Base-by-base conservation (phyloP, 35 echinoderm and acorn worm species). In the Chiridota heheva region DNA sequence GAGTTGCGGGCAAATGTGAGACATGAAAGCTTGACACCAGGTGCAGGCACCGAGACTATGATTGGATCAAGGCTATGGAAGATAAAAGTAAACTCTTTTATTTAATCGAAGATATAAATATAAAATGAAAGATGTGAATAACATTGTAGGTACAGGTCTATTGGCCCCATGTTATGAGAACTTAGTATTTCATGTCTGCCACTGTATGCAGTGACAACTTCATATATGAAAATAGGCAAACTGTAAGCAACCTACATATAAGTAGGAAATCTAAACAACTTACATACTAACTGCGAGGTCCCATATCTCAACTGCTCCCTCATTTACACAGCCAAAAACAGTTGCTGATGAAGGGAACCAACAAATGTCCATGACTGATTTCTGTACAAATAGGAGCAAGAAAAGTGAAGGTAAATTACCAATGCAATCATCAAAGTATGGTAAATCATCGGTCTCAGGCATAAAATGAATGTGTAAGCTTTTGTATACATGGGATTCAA, bases 251-350 rank as follows among this genome's bases (percentile, higher is more conserved):
- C n/a, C n/a, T n/a, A n/a, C n/a, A n/a, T n/a, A n/a, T n/a, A n/a
- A n/a, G n/a, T n/a, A 53, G 13, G 15, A 3, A 26, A 31, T 64
- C 1, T 61, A 44, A 5, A 42, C 2, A 37, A 88, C 95, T 92
- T 81, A 98, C 95, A 80, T 98, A 55, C 89, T 98, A 7, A 81
- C 82, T 57, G 80, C 76, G 22, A 98, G 63, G 64, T 98, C 95
- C 95, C 95, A 98, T 38, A 98, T 98, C 55, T 98, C 95, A 37
- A 98, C 82, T 69, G 95, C 95, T 18, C 95, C 95, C 70, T 98
- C 95, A 70, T 98, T 98, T 27, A 98, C 95, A 89, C 89, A 98
- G 44, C 89, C 95, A 89, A 98, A 98, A n/a, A 98, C 95, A 60
- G 95, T 92, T 18, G 95, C 89, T 49, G 95, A 98, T n/a, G 78